phyloP scores from a whole-genome alignment of 2,797 vertebrate genomes.

The Rachycentron canadum region DNA sequence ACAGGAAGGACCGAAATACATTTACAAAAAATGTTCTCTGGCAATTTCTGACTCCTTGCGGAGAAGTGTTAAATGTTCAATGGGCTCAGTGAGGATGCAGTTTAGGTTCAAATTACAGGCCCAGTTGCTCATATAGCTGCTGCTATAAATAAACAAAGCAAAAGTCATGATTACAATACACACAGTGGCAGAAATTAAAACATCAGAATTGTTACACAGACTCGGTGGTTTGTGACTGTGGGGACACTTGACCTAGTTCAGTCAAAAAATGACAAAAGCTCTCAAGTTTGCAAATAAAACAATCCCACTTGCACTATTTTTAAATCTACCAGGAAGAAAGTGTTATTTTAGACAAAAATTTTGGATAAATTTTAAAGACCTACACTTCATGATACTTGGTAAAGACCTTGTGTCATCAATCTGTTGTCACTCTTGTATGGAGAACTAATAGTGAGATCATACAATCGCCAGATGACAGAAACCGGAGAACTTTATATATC shows the following conservation, averaged over 20 bases:
- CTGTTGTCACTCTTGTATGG: too few species aligned
- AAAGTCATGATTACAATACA: slow-evolving; percentile 17
- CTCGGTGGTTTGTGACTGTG: slow-evolving; percentile 4
- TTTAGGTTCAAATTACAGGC: slow-evolving; percentile 53
- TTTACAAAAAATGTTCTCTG: neutral
- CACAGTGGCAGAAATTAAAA: slow-evolving; percentile 18
- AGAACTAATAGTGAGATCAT: too few species aligned
- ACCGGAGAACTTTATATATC: too few species aligned
- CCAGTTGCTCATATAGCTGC: slow-evolving; percentile 17
- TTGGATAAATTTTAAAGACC: neutral
- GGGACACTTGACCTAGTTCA: slow-evolving; percentile 13
- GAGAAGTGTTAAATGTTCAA: slow-evolving; percentile 27
- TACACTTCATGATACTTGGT: neutral
- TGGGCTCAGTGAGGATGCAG: slow-evolving; percentile 13
- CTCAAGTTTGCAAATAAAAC: neutral
- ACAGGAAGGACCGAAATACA: slow-evolving; percentile 21
- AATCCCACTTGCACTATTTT: neutral
- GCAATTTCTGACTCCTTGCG: slow-evolving; percentile 18
- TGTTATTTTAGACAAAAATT: neutral
- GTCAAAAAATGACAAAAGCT: neutral
- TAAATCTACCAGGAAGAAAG: neutral
- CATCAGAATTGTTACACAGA: neutral
- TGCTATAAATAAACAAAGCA: slow-evolving; percentile 51
- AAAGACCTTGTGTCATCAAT: too few species aligned
- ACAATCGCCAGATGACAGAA: too few species aligned